phyloP scores from a whole-genome alignment of 2,888 invertebrate genomes.

The Melieria omissa region DNA sequence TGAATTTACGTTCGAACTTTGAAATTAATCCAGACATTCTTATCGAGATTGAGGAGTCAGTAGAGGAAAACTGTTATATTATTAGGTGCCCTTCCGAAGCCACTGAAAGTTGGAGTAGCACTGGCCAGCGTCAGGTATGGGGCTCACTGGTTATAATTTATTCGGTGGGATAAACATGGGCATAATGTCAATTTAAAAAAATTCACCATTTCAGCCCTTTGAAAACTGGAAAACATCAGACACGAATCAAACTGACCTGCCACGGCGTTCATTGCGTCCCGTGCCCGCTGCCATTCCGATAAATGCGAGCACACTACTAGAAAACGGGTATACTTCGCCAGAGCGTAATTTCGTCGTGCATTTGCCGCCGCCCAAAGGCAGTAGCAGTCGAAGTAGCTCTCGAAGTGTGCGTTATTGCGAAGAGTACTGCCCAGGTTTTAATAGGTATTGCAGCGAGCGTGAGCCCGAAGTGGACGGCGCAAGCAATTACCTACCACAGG shows the following conservation, averaged over 20 bases:
- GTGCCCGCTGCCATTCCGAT: slow-evolving; percentile 45
- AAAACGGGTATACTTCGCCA: neutral
- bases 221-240: too few species aligned
- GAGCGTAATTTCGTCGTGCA: slow-evolving; percentile 34
- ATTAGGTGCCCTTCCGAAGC: neutral
- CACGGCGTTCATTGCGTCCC: slow-evolving; percentile 39
- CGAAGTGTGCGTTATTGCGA: slow-evolving; percentile 32
- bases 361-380: slow-evolving; percentile 22
- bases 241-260: neutral
- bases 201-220: neutral
- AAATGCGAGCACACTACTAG: slow-evolving; percentile 2
- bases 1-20: neutral
- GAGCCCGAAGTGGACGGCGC: slow-evolving; percentile 8
- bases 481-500: too few species aligned
- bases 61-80: slow-evolving; percentile 17
- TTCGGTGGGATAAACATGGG: too few species aligned
- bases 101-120: too few species aligned
- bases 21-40: slow-evolving; percentile 33
- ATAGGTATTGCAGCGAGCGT: slow-evolving; percentile 1
- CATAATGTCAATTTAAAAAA: too few species aligned
- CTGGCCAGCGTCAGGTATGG: too few species aligned
- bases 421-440: slow-evolving; percentile 25
- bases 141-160: too few species aligned
- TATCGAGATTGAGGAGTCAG: slow-evolving; percentile 37
- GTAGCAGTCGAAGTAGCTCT: slow-evolving; percentile 22